phyloP scores from a whole-genome alignment of 2,888 invertebrate genomes.

The Craniophora ligustri region DNA sequence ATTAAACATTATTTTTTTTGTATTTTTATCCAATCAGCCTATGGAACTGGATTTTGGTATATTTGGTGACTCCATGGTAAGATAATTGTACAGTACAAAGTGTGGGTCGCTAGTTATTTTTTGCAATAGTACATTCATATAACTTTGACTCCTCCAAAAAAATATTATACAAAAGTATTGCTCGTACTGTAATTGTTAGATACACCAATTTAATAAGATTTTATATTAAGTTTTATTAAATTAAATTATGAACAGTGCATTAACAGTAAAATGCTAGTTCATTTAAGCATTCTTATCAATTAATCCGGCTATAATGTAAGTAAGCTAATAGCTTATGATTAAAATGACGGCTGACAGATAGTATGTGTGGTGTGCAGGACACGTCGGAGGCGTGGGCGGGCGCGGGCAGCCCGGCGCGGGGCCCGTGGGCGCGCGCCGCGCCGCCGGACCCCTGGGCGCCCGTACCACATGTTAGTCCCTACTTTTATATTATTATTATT shows the following conservation, averaged over 20 bases:
- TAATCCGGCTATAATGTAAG: no score
- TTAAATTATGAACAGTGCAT: no score
- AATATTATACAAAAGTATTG: no score
- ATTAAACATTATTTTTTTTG: not conserved
- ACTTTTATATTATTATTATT: not conserved
- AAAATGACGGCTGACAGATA: no score
- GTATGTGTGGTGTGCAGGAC: constrained; percentile 61
- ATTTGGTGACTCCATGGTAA: constrained; percentile 82
- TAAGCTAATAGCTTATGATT: no score
- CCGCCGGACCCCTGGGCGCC: constrained; percentile 83
- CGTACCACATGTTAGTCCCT: constrained; percentile 60
- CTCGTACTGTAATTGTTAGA: no score
- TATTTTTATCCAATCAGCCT: constrained; percentile 56
- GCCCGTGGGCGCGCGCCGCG: constrained; percentile 77
- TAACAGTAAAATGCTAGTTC: no score
- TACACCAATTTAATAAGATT: no score
- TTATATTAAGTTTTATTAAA: no score
- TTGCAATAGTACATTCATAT: no score
- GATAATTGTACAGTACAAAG: constrained; percentile 45
- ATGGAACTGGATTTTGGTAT: constrained; percentile 75
- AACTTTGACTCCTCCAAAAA: no score
- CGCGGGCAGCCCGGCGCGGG: constrained; percentile 70
- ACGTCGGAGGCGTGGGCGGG: constrained; percentile 90
- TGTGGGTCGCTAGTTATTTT: constrained; percentile 9
- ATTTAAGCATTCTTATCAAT: no score